Evolutionary conservation across 2,797 vertebrate species (phyloP), one percentile per base, ranked within the genome.

Genomic region (Acanthopagrus latus): DNA sequence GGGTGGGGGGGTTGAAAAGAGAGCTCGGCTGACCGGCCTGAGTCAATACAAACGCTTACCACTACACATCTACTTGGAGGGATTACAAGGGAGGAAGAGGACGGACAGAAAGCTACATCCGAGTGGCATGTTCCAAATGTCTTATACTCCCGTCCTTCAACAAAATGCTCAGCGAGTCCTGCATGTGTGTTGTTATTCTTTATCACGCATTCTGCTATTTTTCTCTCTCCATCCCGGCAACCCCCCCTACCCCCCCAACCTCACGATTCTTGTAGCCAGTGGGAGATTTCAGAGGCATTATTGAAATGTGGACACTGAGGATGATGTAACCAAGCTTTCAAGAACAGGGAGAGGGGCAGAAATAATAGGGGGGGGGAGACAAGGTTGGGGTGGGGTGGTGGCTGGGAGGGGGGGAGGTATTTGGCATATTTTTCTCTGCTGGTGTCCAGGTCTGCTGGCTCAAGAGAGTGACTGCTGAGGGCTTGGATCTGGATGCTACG

Each of bases 371-470:
- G 43, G 56, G 33, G 29, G 6, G 58, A 33, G 41, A 68, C 18
- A 84, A 54, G 55, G 25, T 56, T 70, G 83, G 65, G 68, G 56
- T 47, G 65, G 64, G 14, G 56, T 67, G 50, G 50, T 25, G 60
- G 7, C 17, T 70, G 33, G 52, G 59, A 52, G 59, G 23, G 62
- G 38, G 66, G 64, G 83, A 54, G 80, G 73, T 77, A 80, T 89
- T 91, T 91, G 90, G 86, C 89, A 91, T 83, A 88, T 90, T 92
- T 89, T 78, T 86, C 76, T 80, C 63, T 46, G 65, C 84, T 88
- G 72, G 84, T 90, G 87, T 90, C 91, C 93, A 93, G 89, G 90
- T 93, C 88, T 92, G 88, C 89, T 94, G 91, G 92, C 91, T 89
- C 84, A 80, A 84, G 84, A 81, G 64, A 86, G 86, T 67, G 86